Evolutionary conservation across 37 sponge, comb jelly and placozoan genomes (phyloP), one percentile per base, ranked within the genome.

Genomic region (Agelas oroides): DNA sequence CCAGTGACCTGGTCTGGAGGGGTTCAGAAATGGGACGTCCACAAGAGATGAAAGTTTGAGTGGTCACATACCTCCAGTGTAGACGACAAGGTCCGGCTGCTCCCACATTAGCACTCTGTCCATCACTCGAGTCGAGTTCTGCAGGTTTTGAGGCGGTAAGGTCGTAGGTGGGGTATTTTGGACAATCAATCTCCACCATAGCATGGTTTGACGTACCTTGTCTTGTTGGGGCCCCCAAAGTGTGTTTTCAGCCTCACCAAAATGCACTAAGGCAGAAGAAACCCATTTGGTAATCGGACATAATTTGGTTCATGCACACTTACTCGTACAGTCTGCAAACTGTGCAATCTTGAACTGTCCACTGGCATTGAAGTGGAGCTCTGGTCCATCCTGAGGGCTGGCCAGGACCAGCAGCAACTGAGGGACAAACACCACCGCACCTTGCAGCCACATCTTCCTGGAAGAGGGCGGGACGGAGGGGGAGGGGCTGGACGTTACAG

Each of bases 81-180:
- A 88, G 70, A 88, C 71, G 24, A 88, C 88, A 33, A 88, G 66
- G 58, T 88, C 67, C 19, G 88, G 88, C 19, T 28, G 73, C 71
- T 88, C 88, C 65, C 76, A 71, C 17, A 14, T 55, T 31, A 88
- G 67, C 23, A 88, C 77, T 28, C 55, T 52, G 33, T 88, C 70
- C 88, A 88, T 88, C 69, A 88, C 88, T 40, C 75, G 75, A n/a
- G 81, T 81, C 0, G 88, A 88, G 34, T 88, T 88, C 72, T 80
- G 55, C 14, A 52, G n/a, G n/a, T n/a, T n/a, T n/a, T n/a, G n/a
- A n/a, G n/a, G n/a, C n/a, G n/a, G n/a, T n/a, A n/a, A n/a, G n/a
- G n/a, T n/a, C n/a, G n/a, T n/a, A n/a, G n/a, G n/a, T n/a, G n/a
- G n/a, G n/a, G n/a, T n/a, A n/a, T n/a, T n/a, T n/a, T n/a, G n/a